These are phyloP conservation scores for Monoplex corrugatus DNA, from an alignment of 2,888 invertebrate genomes.

Conservation along the genomic window DNA sequence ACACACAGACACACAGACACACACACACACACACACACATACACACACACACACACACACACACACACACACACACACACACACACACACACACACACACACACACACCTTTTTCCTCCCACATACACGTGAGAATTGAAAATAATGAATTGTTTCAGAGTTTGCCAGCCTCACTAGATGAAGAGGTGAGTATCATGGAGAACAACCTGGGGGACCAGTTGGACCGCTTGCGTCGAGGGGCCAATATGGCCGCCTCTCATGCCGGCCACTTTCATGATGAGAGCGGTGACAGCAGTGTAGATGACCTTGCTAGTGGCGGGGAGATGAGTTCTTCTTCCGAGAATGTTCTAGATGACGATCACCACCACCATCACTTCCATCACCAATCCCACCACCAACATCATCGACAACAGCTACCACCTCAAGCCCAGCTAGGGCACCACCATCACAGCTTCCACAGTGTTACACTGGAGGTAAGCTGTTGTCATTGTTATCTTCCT, in stretches of 20 bases:
- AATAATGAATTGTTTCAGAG: constrained; percentile 60
- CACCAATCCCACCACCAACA: not conserved
- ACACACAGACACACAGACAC: not conserved
- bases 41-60: not conserved
- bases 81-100: not conserved
- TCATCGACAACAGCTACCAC: not conserved
- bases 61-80: not conserved
- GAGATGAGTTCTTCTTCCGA: constrained; percentile 52
- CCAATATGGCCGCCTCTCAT: constrained; percentile 39
- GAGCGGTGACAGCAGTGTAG: constrained; percentile 67
- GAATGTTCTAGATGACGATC: not conserved
- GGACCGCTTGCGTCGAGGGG: constrained; percentile 50
- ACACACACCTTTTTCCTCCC: not conserved
- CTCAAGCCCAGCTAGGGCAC: not conserved
- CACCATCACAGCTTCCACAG: constrained; percentile 44
- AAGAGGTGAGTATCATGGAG: constrained; percentile 71
- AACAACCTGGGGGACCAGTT: constrained; percentile 74
- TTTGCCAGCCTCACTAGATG: constrained; percentile 76
- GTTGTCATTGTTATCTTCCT: no score
- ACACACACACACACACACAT: not conserved
- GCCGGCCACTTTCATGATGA: constrained; percentile 50
- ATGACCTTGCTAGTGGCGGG: constrained; percentile 63
- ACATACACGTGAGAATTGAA: not conserved
- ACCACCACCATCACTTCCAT: constrained; percentile 3
- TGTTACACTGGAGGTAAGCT: constrained; percentile 38